phyloP scores from a whole-genome alignment of 1,140 invertebrate genomes.

The Portunus trituberculatus region DNA sequence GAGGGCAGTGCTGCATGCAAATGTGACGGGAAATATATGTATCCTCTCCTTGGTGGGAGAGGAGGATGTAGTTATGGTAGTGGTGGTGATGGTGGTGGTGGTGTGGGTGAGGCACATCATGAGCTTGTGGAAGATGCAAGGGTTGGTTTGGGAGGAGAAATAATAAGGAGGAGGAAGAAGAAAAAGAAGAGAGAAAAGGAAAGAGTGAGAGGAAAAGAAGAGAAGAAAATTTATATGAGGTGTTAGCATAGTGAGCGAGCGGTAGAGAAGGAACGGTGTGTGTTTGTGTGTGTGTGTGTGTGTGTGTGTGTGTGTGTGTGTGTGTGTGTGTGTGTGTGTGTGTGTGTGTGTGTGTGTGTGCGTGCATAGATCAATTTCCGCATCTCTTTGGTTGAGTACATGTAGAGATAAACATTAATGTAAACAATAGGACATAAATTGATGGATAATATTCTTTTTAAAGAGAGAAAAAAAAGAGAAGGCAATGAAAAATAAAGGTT shows the following conservation, averaged over 20 bases:
- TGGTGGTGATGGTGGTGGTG: too few relatives aligned
- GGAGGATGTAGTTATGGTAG: too few relatives aligned
- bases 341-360: constrained; percentile 41
- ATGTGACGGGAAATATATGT: too few relatives aligned
- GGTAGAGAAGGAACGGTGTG: neutral
- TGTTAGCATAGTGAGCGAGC: too few relatives aligned
- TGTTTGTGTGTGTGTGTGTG: constrained; percentile 51
- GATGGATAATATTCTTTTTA: too few relatives aligned
- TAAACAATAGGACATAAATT: too few relatives aligned
- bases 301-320: constrained; percentile 58
- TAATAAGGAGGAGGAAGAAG: neutral
- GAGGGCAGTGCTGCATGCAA: too few relatives aligned
- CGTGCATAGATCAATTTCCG: neutral
- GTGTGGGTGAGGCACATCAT: too few relatives aligned
- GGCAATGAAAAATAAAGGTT: too few relatives aligned
- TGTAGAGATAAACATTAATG: neutral
- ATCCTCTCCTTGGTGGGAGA: too few relatives aligned
- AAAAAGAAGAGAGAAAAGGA: neutral
- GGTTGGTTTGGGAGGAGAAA: neutral
- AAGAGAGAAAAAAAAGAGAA: neutral
- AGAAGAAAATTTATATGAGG: neutral
- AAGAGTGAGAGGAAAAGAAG: neutral
- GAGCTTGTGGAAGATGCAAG: too few relatives aligned
- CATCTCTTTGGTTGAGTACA: neutral
- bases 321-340: constrained; percentile 36